phyloP scores from a whole-genome alignment of 2,113 vertebrate species.

The Anguilla japonica region DNA sequence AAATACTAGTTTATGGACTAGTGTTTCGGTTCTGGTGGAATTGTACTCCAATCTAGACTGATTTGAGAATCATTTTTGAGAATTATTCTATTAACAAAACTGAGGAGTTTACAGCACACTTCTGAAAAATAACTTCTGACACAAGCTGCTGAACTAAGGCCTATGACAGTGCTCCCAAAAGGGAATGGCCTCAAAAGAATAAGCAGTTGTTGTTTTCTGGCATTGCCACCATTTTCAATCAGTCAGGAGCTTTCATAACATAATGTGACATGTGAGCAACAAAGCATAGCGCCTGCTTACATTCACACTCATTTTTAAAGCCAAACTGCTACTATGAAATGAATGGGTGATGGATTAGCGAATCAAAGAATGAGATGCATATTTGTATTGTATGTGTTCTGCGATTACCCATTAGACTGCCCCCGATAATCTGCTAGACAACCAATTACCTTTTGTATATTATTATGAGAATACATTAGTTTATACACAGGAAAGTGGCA shows the following conservation, averaged over 20 bases:
- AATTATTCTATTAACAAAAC: not conserved
- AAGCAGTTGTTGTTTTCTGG: not conserved
- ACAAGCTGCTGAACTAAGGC: not conserved
- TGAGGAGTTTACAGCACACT: not conserved
- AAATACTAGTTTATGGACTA: too few relatives aligned
- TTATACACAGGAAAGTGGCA: not conserved
- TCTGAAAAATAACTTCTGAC: not conserved
- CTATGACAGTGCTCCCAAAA: not conserved
- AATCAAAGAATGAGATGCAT: not conserved
- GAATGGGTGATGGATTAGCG: not conserved
- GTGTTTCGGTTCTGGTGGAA: not conserved
- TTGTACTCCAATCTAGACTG: not conserved
- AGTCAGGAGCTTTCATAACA: not conserved
- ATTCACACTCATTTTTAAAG: not conserved
- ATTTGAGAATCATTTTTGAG: not conserved
- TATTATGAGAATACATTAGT: conserved; percentile 37
- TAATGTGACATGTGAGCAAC: not conserved
- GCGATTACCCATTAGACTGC: not conserved
- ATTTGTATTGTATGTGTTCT: not conserved
- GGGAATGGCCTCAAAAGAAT: not conserved
- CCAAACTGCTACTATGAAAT: not conserved
- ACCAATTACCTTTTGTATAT: conserved; percentile 13
- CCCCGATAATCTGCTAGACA: not conserved
- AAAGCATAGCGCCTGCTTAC: not conserved
- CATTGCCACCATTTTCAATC: not conserved